Base-by-base conservation (phyloP, 2,113 vertebrate genomes). In the Gambusia holbrooki region DNA sequence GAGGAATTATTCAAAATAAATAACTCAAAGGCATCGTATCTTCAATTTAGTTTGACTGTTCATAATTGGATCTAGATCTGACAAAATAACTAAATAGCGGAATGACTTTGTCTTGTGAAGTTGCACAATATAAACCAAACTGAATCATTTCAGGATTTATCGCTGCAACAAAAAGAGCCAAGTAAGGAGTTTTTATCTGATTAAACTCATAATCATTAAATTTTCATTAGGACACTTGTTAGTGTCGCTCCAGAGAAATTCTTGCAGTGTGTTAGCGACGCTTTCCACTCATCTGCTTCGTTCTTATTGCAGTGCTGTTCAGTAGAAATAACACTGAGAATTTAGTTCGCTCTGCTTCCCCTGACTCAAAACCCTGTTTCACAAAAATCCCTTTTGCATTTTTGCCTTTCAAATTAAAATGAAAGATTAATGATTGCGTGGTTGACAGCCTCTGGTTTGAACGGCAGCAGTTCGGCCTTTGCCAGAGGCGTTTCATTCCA, bases 401-500 rank as follows among this genome's bases (percentile, higher is more conserved):
- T 12, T 11, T 3, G 42, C 62, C 62, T 58, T 70, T 48, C 14
- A n/a, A 29, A 66, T n/a, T 70, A 62, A 86, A 65, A n/a, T 1
- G 30, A 51, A 11, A 80, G 63, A 48, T 8, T 73, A 78, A 78
- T 71, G 33, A 40, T 7, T 42, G 33, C 27, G 15, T 66, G 11
- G 64, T 25, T 37, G 60, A 14, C 19, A n/a, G 45, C n/a, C 27
- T 54, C 30, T 65, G 27, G 10, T 40, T 84, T 69, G 28, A 73
- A 60, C 74, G 51, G 65, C 17, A 13, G 51, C n/a, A 22, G 2
- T 35, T 65, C 12, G 27, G 5, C 51, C 70, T 29, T 64, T 51
- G 82, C 88, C 77, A 29, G 28, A 71, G 82, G 78, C 69, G 0
- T 61, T 74, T 80, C 72, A 71, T 76, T 78, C 69, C 72, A 77